Base-by-base conservation (phyloP, 2,888 invertebrate species). In the Notodonta ziczac region DNA sequence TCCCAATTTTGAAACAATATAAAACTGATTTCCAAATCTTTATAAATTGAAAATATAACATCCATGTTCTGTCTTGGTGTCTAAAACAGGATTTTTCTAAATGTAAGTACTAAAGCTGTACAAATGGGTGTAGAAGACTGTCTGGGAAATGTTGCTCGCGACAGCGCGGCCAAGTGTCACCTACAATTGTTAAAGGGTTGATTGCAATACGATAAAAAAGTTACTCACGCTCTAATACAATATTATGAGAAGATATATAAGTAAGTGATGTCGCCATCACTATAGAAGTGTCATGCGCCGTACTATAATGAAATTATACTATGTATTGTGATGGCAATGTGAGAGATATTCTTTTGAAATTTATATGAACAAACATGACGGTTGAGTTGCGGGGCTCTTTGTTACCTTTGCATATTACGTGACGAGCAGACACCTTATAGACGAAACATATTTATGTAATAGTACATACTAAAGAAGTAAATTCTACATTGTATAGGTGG, bases 281-380 rank as follows among this genome's bases (percentile, higher is more conserved):
- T 16, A 57, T 52, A 66, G 52, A 66, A 63, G 66, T 69, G 65
- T 69, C 63, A 62, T 66, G 57, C 50, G 56, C 51, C 50, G 14
- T 46, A 59, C 72, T 60, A 61, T 66, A 72, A 68, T 65, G 16
- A 65, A 75, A 76, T 74, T 69, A 68, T 64, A 67, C 51, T 55
- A 57, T 61, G 62, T 60, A 76, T 76, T 76, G 71, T 76, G 62
- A 65, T 59, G 65, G 56, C 67, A 68, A 70, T 61, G 62, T 48
- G 57, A 67, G 61, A 66, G 55, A 61, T 63, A 68, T 76, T 73
- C 73, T 76, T 69, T 74, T 69, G 74, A 67, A 74, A 73, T 66
- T 66, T 67, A 64, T 71, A 71, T 73, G 64, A 73, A 63, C 76
- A 73, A 69, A 73, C 56, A 67, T 57, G 56, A 42, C 60, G 61